Conservation (phyloP, 1,140 invertebrate species). For the Potamilus streckersoni region DNA sequence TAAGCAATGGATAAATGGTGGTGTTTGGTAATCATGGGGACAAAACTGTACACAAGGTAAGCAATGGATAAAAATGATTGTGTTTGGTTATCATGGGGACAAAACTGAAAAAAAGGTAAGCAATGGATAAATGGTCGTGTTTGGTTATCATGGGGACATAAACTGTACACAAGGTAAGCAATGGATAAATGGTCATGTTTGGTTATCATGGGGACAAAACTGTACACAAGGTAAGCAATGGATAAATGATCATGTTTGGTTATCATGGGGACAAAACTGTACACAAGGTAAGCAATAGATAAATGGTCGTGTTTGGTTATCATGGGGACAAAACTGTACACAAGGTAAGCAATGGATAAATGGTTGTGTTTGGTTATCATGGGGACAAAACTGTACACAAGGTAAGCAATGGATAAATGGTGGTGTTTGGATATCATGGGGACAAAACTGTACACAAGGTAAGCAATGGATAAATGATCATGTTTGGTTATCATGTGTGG, state of each 20-base stretch:
- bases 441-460: constrained; percentile 78
- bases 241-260: no score
- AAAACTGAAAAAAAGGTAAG: constrained; percentile 76
- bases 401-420: constrained; percentile 2
- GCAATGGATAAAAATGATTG: no score
- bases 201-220: constrained; percentile 92
- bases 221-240: constrained; percentile 57
- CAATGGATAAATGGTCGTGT: no score
- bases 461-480: background rate
- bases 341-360: constrained; percentile 5
- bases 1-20: background rate
- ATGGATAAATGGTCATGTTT: no score
- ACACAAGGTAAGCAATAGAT: constrained; percentile 5
- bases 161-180: constrained; percentile 71
- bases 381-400: constrained; percentile 81
- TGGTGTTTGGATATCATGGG: no score
- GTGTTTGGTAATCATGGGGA: constrained; percentile 67
- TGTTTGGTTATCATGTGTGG: no score
- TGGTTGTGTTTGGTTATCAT: no score
- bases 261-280: constrained; percentile 89
- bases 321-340: constrained; percentile 84
- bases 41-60: constrained; percentile 76
- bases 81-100: no score
- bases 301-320: no score
- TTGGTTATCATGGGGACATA: no score